Conservation (phyloP, 2,888 invertebrate species). For the Cephus runcator region DNA sequence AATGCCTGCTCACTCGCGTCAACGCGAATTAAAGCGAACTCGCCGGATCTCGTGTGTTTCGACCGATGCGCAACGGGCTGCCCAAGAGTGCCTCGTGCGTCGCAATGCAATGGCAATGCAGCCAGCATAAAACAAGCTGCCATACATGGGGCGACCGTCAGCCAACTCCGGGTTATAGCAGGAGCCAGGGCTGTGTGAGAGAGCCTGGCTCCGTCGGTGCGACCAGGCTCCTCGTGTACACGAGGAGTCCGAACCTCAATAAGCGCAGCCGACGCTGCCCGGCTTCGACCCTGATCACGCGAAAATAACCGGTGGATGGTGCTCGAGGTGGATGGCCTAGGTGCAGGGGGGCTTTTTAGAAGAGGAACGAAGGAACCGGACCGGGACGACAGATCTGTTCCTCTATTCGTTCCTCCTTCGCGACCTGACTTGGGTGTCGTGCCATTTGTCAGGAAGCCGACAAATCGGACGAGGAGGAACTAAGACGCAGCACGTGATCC, state of each 20-base stretch:
- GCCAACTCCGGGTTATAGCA: conserved; percentile 35
- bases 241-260: not conserved
- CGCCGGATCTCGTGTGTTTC: conserved; percentile 38
- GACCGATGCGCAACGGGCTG: conserved; percentile 31
- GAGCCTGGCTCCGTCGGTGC: not conserved
- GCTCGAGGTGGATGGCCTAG: not conserved
- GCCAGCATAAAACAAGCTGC: conserved; percentile 64
- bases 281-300: not conserved
- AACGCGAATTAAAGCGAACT: not conserved
- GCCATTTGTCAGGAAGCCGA: not conserved
- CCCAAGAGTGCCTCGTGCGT: conserved; percentile 40
- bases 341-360: not conserved
- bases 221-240: not conserved
- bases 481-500: not conserved
- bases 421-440: not conserved
- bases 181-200: conserved; percentile 9
- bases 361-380: not conserved
- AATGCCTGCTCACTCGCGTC: not conserved
- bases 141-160: conserved; percentile 65
- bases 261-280: not conserved
- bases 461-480: not conserved
- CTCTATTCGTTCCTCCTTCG: not conserved
- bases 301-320: no score
- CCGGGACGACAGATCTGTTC: not conserved
- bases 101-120: conserved; percentile 50